Evolutionary conservation across 2,888 invertebrate genomes (phyloP).

Genomic region (Spilarctia lutea): DNA sequence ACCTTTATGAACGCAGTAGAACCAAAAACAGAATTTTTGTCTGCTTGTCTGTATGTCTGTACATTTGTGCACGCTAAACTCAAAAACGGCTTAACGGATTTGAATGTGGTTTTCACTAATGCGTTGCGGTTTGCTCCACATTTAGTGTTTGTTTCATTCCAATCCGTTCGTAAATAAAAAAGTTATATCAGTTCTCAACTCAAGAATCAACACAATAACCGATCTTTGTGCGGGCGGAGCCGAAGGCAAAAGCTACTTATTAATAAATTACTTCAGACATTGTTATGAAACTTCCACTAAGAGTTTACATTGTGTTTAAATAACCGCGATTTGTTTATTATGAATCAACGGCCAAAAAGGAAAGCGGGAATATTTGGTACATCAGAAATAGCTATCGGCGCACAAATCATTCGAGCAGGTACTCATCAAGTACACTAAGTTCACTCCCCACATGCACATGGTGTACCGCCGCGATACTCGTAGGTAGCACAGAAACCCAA

Average conservation of each 20-base stretch:
- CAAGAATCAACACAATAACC: no score
- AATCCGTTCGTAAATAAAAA: no score
- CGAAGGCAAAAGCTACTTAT: constrained; percentile 7
- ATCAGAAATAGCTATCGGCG: constrained; percentile 80
- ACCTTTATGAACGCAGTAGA: no score
- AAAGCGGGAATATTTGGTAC: constrained; percentile 80
- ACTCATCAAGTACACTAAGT: constrained; percentile 49
- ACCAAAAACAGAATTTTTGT: no score
- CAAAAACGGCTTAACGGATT: no score
- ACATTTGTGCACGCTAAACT: no score
- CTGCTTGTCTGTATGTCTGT: no score
- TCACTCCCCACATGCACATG: constrained; percentile 50
- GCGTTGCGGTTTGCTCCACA: no score
- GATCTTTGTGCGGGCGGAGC: no score
- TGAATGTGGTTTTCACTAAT: no score
- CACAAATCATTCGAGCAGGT: constrained; percentile 77
- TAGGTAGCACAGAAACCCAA: constrained; percentile 70
- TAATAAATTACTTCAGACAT: constrained; percentile 10
- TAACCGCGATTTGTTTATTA: constrained; percentile 76
- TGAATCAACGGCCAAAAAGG: constrained; percentile 73
- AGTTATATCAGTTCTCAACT: no score
- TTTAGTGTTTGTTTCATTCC: no score
- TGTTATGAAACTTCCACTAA: constrained; percentile 58
- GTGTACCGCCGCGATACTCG: constrained; percentile 49
- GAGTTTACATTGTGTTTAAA: constrained; percentile 68